Base-by-base conservation (phyloP, 2,797 vertebrate species). In the Natrix natrix region DNA sequence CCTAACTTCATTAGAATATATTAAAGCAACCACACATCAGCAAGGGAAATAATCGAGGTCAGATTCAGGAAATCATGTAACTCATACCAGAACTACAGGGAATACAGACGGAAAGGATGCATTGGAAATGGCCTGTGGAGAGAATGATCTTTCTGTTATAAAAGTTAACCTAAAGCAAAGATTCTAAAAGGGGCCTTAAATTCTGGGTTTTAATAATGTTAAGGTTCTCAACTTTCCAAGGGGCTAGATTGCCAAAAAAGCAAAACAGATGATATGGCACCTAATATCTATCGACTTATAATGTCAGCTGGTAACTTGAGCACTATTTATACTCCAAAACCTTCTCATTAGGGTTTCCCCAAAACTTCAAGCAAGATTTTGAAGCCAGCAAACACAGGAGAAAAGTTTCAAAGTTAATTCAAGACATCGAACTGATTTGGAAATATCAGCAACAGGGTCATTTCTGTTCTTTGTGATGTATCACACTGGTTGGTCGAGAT, bases 41-140 rank as follows among this genome's bases (percentile, higher is more conserved):
- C 93, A 94, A 93, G 74, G 92, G 95, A 96, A 95, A 90, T 91
- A 28, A 93, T 92, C 92, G 94, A 95, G 92, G 88, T 93, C 95
- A 92, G 95, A 91, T 94, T 93, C 95, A 97, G 96, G 95, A 95
- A 95, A 93, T 8, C 56, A 60, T 92, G 93, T 92, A 95, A 95
- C 32, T 91, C 92, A 87, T 90, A 92, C 5, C 14, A 66, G 59
- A 96, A 91, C 59, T 66, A 88, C 89, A 60, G 92, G 92, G 94
- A 93, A 97, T 95, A 94, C 94, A n/a, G 93, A 93, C 52, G 94
- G 92, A 92, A 94, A 95, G 91, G 94, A 95, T 93, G 94, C 94
- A 96, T 94, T 93, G 66, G 95, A 93, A 93, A 86, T 37, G 74
- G 96, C 57, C 93, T 94, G 94, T 90, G 93, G 93, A 94, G 95